phyloP scores from a whole-genome alignment of 2,888 invertebrate species.

The Drosophila stalkeri region DNA sequence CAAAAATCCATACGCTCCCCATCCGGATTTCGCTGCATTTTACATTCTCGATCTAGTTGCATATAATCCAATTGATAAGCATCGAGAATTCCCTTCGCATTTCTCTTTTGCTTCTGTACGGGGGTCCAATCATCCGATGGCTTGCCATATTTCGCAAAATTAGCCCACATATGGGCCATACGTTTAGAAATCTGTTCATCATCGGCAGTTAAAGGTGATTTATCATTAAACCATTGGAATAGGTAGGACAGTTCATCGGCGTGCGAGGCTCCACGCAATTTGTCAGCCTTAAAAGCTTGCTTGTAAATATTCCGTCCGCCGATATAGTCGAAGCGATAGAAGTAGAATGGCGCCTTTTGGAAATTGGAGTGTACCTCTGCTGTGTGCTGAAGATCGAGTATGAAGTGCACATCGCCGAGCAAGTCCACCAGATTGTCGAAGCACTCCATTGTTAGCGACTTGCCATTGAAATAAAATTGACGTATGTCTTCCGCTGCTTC shows the following conservation, averaged over 20 bases:
- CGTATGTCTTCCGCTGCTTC: slow-evolving; percentile 71
- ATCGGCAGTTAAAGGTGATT: slow-evolving; percentile 44
- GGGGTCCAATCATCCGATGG: slow-evolving; percentile 83
- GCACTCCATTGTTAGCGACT: slow-evolving; percentile 43
- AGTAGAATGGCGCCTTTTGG: slow-evolving; percentile 86
- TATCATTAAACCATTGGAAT: slow-evolving; percentile 84
- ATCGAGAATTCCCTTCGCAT: slow-evolving; percentile 15
- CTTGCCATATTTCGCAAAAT: slow-evolving; percentile 87
- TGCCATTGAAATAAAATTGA: slow-evolving; percentile 85
- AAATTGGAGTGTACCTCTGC: slow-evolving; percentile 73
- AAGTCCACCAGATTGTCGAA: slow-evolving; percentile 86
- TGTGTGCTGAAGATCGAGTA: slow-evolving; percentile 72
- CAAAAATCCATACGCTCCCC: slow-evolving; percentile 82
- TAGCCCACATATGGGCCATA: slow-evolving; percentile 87
- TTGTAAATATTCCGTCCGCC: slow-evolving; percentile 87
- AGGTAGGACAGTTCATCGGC: slow-evolving; percentile 88
- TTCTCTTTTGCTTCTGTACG: slow-evolving; percentile 46
- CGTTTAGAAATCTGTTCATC: slow-evolving; percentile 84
- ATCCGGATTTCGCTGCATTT: slow-evolving; percentile 81
- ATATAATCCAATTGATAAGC: slow-evolving; percentile 77
- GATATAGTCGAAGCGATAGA: slow-evolving; percentile 87
- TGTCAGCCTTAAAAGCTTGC: slow-evolving; percentile 84
- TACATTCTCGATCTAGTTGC: slow-evolving; percentile 72
- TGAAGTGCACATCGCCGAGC: slow-evolving; percentile 85
- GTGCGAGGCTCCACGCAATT: slow-evolving; percentile 87